phyloP scores from a whole-genome alignment of 2,797 vertebrate species.

The Babyrousa celebensis region DNA sequence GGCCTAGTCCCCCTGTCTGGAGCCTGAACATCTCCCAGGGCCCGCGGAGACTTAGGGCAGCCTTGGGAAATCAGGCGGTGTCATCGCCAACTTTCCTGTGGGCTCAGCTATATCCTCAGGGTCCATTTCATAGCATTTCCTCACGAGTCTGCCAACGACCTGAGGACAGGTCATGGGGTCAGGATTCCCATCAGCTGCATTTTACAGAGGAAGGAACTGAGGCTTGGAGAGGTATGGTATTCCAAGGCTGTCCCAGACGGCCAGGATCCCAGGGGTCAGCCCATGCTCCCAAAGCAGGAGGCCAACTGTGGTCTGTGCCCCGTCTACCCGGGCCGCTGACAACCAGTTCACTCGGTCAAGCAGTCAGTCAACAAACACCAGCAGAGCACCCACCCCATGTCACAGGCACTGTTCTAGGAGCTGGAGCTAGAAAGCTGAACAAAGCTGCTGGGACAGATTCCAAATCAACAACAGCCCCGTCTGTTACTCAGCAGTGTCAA shows the following conservation, averaged over 20 bases:
- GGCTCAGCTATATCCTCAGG: background rate
- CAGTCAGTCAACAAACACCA: background rate
- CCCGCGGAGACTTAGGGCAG: background rate
- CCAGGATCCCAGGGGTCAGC: background rate
- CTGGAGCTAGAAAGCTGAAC: background rate
- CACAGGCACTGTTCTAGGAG: background rate
- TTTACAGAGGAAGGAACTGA: background rate
- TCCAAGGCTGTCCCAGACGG: no score
- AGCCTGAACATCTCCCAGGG: background rate
- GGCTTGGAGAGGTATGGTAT: background rate
- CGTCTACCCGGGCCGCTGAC: background rate
- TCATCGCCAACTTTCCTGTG: accelerated
- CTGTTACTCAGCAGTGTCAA: background rate
- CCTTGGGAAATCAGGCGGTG: background rate
- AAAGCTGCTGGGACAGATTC: background rate
- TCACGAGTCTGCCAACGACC: background rate
- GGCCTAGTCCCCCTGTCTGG: background rate
- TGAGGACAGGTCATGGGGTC: background rate
- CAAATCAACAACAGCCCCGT: background rate
- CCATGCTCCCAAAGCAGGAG: background rate
- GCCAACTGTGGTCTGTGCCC: background rate
- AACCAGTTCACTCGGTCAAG: background rate
- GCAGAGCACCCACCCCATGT: background rate
- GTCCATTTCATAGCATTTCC: background rate
- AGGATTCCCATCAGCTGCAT: background rate